A percentile compares a stretch with the other conserved stretches of the same genome.
phyloP scores from a whole-genome alignment of 2,888 invertebrate species.

The Scrobipalpa costella region DNA sequence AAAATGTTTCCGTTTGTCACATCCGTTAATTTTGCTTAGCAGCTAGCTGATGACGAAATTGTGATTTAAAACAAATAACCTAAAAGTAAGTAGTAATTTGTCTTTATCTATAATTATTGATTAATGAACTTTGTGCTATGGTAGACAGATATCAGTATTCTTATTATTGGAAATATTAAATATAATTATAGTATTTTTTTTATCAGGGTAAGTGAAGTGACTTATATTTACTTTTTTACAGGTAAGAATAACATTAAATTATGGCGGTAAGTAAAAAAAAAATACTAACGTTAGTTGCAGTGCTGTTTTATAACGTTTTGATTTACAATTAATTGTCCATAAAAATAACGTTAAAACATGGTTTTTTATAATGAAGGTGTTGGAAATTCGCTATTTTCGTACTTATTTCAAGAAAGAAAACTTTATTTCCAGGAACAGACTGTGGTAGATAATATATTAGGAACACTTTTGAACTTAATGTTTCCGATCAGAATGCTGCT shows the following conservation, averaged over 20 bases:
- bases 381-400: not conserved
- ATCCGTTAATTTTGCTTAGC: constrained; percentile 5
- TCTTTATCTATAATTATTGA: not conserved
- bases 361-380: too few species aligned
- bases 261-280: constrained; percentile 12
- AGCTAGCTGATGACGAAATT: not conserved
- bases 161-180: not conserved
- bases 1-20: not conserved
- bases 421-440: constrained; percentile 51
- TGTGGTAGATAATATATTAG: constrained; percentile 45
- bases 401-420: too few species aligned
- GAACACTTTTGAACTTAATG: constrained; percentile 58
- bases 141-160: too few species aligned
- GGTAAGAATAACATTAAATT: not conserved
- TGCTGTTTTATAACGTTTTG: too few species aligned
- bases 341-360: too few species aligned
- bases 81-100: not conserved
- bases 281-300: too few species aligned
- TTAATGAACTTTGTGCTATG: not conserved
- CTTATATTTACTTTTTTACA: not conserved
- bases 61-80: not conserved
- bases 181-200: not conserved
- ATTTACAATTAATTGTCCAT: too few species aligned
- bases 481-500: constrained; percentile 78
- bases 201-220: not conserved